phyloP scores from a whole-genome alignment of 2,113 vertebrate species.

The Thamnophis sirtalis region DNA sequence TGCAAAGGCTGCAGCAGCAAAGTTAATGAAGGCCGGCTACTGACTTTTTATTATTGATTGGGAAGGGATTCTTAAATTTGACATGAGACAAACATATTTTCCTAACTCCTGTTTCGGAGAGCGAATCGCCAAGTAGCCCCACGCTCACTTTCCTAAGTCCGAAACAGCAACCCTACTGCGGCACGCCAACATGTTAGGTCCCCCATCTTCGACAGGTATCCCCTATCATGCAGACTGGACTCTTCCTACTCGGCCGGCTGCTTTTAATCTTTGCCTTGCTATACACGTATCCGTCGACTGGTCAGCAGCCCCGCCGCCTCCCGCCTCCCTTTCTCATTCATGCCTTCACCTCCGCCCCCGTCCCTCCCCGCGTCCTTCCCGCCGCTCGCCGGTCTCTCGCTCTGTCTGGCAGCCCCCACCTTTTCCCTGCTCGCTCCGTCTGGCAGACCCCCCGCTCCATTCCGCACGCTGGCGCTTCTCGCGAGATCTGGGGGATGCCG shows the following conservation, averaged over 20 bases:
- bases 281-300: neutral
- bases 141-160: neutral
- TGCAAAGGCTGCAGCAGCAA: neutral
- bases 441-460: slow-evolving; percentile 35
- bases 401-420: slow-evolving; percentile 42
- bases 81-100: neutral
- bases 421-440: slow-evolving; percentile 30
- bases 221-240: neutral
- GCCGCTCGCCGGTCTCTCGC: neutral
- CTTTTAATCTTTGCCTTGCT: neutral
- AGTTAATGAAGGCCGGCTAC: neutral
- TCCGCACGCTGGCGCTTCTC: slow-evolving; percentile 37
- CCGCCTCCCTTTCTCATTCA: neutral
- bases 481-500: slow-evolving; percentile 53
- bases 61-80: neutral
- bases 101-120: too few relatives aligned
- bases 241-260: neutral
- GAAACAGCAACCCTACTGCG: neutral
- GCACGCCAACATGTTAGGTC: neutral
- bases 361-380: neutral
- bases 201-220: neutral
- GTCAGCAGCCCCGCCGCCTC: neutral
- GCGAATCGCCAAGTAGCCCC: neutral
- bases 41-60: neutral
- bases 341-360: neutral